Evolutionary conservation across 1,140 invertebrate genomes (phyloP).

Genomic region (Penaeus japonicus): DNA sequence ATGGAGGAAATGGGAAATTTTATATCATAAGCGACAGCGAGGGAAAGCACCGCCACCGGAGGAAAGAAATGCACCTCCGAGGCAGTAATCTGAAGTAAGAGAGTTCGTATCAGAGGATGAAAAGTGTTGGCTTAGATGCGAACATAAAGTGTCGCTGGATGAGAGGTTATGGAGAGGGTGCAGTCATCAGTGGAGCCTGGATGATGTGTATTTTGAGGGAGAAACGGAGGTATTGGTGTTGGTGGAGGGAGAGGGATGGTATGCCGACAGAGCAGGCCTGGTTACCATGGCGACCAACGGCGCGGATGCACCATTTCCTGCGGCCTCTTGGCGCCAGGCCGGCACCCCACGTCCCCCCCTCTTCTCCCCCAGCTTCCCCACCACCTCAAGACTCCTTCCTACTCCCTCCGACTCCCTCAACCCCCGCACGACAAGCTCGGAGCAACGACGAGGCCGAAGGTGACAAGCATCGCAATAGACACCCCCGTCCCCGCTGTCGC

Average conservation of each 20-base stretch:
- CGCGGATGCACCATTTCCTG: slow-evolving; percentile 41
- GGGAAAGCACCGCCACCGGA: too few species aligned
- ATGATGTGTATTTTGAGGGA: too few species aligned
- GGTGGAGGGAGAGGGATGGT: neutral
- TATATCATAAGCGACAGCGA: too few species aligned
- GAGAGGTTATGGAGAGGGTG: neutral
- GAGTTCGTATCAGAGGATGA: too few species aligned
- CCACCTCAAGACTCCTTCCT: neutral
- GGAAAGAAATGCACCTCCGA: too few species aligned
- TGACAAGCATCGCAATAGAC: too few species aligned
- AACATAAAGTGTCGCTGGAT: neutral
- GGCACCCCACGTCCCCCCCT: neutral
- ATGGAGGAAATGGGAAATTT: too few species aligned
- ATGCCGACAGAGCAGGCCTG: slow-evolving; percentile 1
- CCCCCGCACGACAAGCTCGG: too few species aligned
- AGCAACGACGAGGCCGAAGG: too few species aligned
- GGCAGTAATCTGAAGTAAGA: too few species aligned
- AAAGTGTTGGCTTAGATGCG: neutral
- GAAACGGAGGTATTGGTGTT: neutral
- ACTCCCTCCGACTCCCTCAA: neutral
- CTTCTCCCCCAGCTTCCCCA: neutral
- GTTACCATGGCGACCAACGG: slow-evolving; percentile 32
- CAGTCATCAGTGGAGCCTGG: neutral
- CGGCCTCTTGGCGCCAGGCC: slow-evolving; percentile 42
- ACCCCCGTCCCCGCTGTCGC: too few species aligned